These are phyloP conservation scores for Ciconia stormi DNA, from an alignment of 2,113 vertebrate species.

Conservation along the genomic window DNA sequence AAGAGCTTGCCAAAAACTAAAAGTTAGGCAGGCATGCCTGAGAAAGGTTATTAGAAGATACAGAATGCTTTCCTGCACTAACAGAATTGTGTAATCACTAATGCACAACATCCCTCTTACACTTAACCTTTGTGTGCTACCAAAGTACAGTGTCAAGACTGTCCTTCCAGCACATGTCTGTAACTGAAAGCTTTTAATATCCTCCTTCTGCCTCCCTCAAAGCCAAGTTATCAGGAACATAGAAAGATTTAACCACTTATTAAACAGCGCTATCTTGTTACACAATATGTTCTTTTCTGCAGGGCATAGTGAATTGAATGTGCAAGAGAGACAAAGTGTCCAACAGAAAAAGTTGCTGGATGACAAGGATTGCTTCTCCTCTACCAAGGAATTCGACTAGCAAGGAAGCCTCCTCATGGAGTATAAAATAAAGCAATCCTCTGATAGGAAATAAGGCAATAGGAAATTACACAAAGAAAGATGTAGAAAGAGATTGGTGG, in stretches of 20 bases:
- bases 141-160: not conserved
- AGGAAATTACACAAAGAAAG: not conserved
- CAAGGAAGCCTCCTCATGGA: not conserved
- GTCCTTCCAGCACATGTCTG: not conserved
- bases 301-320: slow-evolving; percentile 35
- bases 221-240: not conserved
- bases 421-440: not conserved
- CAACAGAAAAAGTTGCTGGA: not conserved
- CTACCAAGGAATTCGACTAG: not conserved
- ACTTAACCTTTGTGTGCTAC: not conserved
- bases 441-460: not conserved
- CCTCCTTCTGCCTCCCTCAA: not conserved
- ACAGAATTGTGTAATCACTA: not conserved
- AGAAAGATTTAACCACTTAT: slow-evolving; percentile 22
- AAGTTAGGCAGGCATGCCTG: not conserved
- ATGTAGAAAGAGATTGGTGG: not conserved
- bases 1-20: not conserved
- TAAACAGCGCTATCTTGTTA: not conserved
- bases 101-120: not conserved
- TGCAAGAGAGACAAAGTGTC: slow-evolving; percentile 4
- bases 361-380: not conserved
- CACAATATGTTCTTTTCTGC: slow-evolving; percentile 18
- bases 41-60: not conserved
- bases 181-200: slow-evolving; percentile 47
- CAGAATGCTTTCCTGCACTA: not conserved